Base-by-base conservation (phyloP, 1,140 invertebrate species). In the Chionoecetes opilio region DNA sequence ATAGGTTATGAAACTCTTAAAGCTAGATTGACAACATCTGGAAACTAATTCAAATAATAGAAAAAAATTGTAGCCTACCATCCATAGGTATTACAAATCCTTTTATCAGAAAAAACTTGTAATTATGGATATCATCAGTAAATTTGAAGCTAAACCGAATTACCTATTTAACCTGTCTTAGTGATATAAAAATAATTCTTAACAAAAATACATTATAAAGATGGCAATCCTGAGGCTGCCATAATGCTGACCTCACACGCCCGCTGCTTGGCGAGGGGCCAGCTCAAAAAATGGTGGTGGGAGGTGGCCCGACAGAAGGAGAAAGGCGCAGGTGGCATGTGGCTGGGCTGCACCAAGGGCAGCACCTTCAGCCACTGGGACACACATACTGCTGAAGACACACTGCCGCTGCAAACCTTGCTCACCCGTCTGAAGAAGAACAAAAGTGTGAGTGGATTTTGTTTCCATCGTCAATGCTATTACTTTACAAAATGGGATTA, bases 251-350 rank as follows among this genome's bases (percentile, higher is more conserved):
- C 89, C 63, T 91, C 89, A 41, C 46, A 53, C 0, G 89, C 89
- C 31, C 89, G 31, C 53, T 91, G 89, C 35, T 91, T 91, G 21
- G 35, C 46, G 17, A 91, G 53, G 53, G 89, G 89, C 89, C 89
- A 91, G 5, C 35, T 32, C 46, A 91, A 31, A 75, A 91, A 91
- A 26, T 91, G 46, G 3, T 91, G 17, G 35, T 0, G 41, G 21
- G 89, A 91, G 17, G 3, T 91, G 31, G 89, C 89, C 31, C 29
- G 86, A 87, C 75, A 86, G 41, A 93, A 85, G n/a, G 84, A n/a
- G n/a, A 93, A 86, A 53, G 63, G 14, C 34, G 9, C 29, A 34
- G 89, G 41, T 75, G 31, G 63, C 34, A 21, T 75, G 32, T 75
- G 31, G 46, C 63, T 53, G 14, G 46, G 31, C 26, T 14, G 21